A percentile compares a stretch with the other conserved stretches of the same genome.
These are phyloP conservation scores for Plodia interpunctella DNA, from an alignment of 1,140 invertebrate species.

Conservation along the genomic window DNA sequence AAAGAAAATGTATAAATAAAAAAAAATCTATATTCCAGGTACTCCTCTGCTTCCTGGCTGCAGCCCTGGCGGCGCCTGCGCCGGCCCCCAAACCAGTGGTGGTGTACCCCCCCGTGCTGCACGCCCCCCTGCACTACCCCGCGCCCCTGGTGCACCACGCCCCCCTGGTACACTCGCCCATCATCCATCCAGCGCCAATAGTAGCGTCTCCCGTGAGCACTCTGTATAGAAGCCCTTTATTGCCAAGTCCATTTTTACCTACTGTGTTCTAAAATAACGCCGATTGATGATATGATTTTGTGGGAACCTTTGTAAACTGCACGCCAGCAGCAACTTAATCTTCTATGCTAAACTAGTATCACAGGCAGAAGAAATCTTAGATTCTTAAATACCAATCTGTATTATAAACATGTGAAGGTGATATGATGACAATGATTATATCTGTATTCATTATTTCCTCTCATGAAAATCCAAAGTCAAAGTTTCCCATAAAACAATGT, in stretches of 20 bases:
- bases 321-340: too few relatives aligned
- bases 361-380: too few relatives aligned
- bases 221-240: conserved; percentile 17
- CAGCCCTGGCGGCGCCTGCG: conserved; percentile 24
- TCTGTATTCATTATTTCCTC: too few relatives aligned
- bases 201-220: conserved; percentile 22
- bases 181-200: conserved; percentile 23
- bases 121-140: conserved; percentile 21
- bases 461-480: too few relatives aligned
- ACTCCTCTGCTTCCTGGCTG: conserved; percentile 23
- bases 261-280: conserved; percentile 7
- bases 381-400: too few relatives aligned
- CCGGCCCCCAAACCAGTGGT: conserved; percentile 33
- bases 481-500: too few relatives aligned
- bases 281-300: conserved; percentile 9
- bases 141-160: conserved; percentile 32
- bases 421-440: too few relatives aligned
- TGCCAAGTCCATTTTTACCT: conserved; percentile 26
- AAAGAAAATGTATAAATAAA: too few relatives aligned
- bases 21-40: conserved; percentile 19
- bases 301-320: not conserved
- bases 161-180: conserved; percentile 16
- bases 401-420: too few relatives aligned
- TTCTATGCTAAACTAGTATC: too few relatives aligned
- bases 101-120: conserved; percentile 24